Evolutionary conservation across 1,140 invertebrate genomes (phyloP), one percentile per base, ranked within the genome.

Genomic region (Ceratosolen solmsi): DNA sequence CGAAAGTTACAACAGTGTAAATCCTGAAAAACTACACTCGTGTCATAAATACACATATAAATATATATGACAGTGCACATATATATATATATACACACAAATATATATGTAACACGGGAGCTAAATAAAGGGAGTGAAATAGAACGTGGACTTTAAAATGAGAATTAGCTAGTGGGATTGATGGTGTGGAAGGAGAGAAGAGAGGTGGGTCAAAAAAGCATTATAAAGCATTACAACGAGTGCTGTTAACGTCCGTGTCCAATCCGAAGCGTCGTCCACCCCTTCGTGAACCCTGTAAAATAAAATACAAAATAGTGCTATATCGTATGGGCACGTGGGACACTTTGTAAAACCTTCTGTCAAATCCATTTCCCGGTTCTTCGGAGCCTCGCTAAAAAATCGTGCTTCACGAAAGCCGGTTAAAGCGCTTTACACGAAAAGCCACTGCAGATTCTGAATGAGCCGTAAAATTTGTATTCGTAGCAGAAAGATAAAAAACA

Each of bases 211-310:
- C 73, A 73, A 84, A 86, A 86, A 84, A 87, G 88, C 87, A 89
- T 90, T 91, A 90, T 90, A 89, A 90, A 90, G 89, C 87, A 91
- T 89, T 90, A 90, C 88, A 89, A 89, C 87, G 88, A 90, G 88
- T 89, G 89, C 88, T 90, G 90, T 91, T 91, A 90, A 91, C 89
- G 89, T 88, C 88, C 89, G 88, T 90, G 90, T 91, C 89, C 87
- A 91, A 90, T 90, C 86, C 81, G 79, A 38, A 49, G 1, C 7
- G 36, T 56, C 9, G 25, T 25, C 72, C 27, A 15, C 73, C 73
- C 54, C 2, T 68, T 49, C 63, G 30, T 65, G 36, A 36, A 11
- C 17, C 30, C 72, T 83, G 85, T 86, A 87, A 89, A 90, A 90
- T 89, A 90, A 90, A 90, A 89, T 89, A 89, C 87, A 89, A 90